A percentile compares a stretch with the other conserved stretches of the same genome.
phyloP scores from a whole-genome alignment of 37 sponge, comb jelly and placozoan genomes.

The Crambe crambe region DNA sequence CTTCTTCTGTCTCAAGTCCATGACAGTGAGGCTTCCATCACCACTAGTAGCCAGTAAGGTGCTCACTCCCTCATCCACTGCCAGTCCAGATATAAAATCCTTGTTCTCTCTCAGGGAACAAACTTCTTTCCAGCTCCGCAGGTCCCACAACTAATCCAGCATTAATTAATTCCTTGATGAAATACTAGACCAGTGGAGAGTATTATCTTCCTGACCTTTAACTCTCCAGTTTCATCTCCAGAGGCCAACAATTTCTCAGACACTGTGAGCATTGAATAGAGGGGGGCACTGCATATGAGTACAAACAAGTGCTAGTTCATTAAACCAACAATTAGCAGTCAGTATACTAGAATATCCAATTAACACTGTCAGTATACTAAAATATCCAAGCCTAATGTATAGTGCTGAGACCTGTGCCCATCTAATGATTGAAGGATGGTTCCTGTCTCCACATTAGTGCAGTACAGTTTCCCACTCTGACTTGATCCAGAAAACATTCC shows the following conservation, averaged over 20 bases:
- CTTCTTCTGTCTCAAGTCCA: slow-evolving; percentile 74
- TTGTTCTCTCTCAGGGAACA: slow-evolving; percentile 54
- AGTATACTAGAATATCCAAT: too few relatives aligned
- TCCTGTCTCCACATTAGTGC: slow-evolving; percentile 51
- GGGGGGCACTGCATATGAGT: slow-evolving; percentile 36
- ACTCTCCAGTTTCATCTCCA: slow-evolving; percentile 86
- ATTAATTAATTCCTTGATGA: background rate
- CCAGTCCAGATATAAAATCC: slow-evolving; percentile 84
- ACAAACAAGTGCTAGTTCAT: too few relatives aligned
- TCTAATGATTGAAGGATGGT: slow-evolving; percentile 6
- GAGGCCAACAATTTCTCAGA: slow-evolving; percentile 63
- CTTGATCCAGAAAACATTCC: slow-evolving; percentile 20
- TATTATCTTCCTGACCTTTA: slow-evolving; percentile 54
- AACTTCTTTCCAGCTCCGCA: slow-evolving; percentile 38
- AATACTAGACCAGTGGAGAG: background rate
- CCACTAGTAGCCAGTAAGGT: slow-evolving; percentile 86
- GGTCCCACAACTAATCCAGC: slow-evolving; percentile 78
- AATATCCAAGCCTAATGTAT: background rate
- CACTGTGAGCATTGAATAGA: slow-evolving; percentile 60
- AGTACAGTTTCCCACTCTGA: slow-evolving; percentile 30
- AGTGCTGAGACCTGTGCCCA: background rate
- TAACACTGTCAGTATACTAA: background rate
- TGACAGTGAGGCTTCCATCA: slow-evolving; percentile 72
- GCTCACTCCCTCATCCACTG: slow-evolving; percentile 25
- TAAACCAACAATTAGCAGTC: too few relatives aligned